phyloP scores from a whole-genome alignment of 2,797 vertebrate species.

The Hydrolagus colliei region DNA sequence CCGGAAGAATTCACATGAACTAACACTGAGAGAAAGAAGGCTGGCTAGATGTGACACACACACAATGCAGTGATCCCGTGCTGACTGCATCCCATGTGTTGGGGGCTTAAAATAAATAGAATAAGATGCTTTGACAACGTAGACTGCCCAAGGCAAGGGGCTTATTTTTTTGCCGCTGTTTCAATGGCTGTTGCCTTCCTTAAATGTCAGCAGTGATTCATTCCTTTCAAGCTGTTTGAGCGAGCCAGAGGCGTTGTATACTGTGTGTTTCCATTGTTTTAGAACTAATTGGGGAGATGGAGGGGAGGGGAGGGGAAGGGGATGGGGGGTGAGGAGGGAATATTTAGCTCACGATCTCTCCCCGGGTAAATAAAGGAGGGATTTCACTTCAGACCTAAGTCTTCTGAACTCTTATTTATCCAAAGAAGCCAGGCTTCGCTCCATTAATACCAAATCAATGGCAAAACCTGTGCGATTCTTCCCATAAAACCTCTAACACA shows the following conservation, averaged over 20 bases:
- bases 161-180: not conserved
- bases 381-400: not conserved
- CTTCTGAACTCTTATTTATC: not conserved
- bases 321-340: too few relatives aligned
- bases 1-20: too few relatives aligned
- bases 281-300: not conserved
- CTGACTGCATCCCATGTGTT: not conserved
- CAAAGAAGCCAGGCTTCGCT: not conserved
- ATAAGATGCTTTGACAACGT: not conserved
- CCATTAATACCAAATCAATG: not conserved
- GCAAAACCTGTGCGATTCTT: not conserved
- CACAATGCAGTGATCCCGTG: too few relatives aligned
- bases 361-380: not conserved
- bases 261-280: not conserved
- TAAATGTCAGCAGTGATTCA: conserved; percentile 18
- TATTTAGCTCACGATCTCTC: too few relatives aligned
- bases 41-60: too few relatives aligned
- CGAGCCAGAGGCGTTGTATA: not conserved
- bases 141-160: not conserved
- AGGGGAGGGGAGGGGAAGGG: not conserved
- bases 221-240: not conserved
- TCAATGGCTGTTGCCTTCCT: not conserved
- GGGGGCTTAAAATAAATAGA: not conserved
- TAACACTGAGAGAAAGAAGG: too few relatives aligned
- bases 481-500: conserved; percentile 4